These are phyloP conservation scores for Mimas tiliae DNA, from an alignment of 2,888 invertebrate genomes.

Conservation along the genomic window DNA sequence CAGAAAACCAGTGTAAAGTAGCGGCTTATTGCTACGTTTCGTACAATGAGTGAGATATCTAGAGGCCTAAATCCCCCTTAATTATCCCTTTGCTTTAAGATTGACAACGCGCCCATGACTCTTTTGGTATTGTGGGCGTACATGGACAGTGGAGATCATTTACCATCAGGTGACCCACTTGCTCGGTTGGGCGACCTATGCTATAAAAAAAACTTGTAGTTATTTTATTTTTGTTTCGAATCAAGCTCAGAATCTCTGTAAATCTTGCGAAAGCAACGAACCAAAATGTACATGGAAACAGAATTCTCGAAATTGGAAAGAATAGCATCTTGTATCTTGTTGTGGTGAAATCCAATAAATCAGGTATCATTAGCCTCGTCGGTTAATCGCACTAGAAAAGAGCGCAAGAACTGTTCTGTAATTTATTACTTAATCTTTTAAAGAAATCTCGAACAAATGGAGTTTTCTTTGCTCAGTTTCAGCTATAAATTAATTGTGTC, in stretches of 20 bases:
- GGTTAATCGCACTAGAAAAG: slow-evolving; percentile 19
- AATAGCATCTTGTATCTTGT: slow-evolving; percentile 12
- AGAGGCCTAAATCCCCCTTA: too few species aligned
- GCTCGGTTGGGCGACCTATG: too few species aligned
- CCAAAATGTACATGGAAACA: background rate
- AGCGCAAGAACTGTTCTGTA: slow-evolving; percentile 11
- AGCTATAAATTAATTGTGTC: slow-evolving; percentile 21
- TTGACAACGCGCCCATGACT: too few species aligned
- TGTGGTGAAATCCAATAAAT: slow-evolving; percentile 20
- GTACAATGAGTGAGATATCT: too few species aligned
- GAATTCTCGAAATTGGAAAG: background rate
- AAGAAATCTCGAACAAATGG: slow-evolving; percentile 21
- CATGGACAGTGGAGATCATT: too few species aligned
- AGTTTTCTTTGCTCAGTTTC: background rate
- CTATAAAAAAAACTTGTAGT: too few species aligned
- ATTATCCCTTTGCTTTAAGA: too few species aligned
- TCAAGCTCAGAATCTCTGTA: background rate
- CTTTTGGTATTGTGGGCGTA: too few species aligned
- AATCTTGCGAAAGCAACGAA: slow-evolving; percentile 6
- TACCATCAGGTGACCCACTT: too few species aligned
- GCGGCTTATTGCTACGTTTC: too few species aligned
- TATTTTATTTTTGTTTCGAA: too few species aligned
- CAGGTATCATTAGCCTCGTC: slow-evolving; percentile 15
- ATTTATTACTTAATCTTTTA: slow-evolving; percentile 25
- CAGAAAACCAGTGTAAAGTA: too few species aligned